These are phyloP conservation scores for Eurystomus glaucurus DNA, from an alignment of 2,797 vertebrate genomes.

Conservation along the genomic window DNA sequence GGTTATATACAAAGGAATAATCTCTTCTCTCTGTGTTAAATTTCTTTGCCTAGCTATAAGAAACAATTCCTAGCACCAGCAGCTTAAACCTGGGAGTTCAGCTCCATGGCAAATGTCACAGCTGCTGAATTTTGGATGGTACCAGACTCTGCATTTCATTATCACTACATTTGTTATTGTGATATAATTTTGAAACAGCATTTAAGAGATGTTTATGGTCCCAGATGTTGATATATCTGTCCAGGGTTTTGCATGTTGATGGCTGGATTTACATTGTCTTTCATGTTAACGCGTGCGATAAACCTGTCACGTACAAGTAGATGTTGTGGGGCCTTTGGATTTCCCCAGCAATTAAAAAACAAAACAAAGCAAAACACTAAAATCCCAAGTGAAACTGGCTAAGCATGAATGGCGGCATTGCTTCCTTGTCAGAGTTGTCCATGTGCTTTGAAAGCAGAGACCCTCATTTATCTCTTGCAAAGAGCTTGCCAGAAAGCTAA, in stretches of 20 bases:
- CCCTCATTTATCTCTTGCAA: neutral
- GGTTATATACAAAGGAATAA: neutral
- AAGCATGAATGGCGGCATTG: neutral
- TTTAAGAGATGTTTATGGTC: neutral
- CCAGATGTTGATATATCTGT: constrained; percentile 31
- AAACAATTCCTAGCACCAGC: neutral
- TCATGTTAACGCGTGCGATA: neutral
- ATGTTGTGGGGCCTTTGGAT: neutral
- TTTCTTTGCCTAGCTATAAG: constrained; percentile 5
- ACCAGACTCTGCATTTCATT: constrained; percentile 19
- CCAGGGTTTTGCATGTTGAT: neutral
- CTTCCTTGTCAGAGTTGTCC: neutral
- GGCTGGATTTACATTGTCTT: neutral
- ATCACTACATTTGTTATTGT: constrained; percentile 24
- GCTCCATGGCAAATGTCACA: neutral
- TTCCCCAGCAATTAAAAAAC: neutral
- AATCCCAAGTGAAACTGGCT: neutral
- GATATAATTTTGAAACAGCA: neutral
- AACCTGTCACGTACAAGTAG: neutral
- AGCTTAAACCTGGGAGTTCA: neutral
- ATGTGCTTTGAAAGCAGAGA: neutral
- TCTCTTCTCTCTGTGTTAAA: neutral
- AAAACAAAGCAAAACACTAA: neutral
- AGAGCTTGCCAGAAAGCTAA: neutral
- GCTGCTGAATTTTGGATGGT: constrained; percentile 23